phyloP scores from a whole-genome alignment of 2,888 invertebrate species.

The Alsophila aescularia region DNA sequence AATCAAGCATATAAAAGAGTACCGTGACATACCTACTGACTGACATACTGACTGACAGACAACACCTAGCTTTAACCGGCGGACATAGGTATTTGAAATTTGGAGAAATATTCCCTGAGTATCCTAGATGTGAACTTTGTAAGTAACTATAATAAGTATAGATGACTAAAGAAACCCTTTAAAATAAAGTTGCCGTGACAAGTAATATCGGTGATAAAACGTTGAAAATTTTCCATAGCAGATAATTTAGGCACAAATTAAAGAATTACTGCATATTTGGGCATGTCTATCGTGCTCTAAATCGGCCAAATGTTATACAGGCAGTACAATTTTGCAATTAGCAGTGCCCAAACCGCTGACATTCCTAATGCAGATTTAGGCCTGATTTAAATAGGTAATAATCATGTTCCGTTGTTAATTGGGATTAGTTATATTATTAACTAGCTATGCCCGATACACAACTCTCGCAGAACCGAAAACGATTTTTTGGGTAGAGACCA shows the following conservation, averaged over 20 bases:
- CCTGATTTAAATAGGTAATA: slow-evolving; percentile 20
- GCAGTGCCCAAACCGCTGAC: slow-evolving; percentile 10
- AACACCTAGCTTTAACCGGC: too few species aligned
- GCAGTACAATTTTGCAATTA: slow-evolving; percentile 36
- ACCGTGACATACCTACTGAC: too few species aligned
- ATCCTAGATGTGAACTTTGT: too few species aligned
- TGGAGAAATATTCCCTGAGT: too few species aligned
- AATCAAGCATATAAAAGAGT: too few species aligned
- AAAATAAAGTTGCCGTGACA: slow-evolving; percentile 30
- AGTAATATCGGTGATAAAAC: slow-evolving; percentile 51
- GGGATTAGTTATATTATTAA: slow-evolving; percentile 1
- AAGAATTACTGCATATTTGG: too few species aligned
- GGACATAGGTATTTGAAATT: too few species aligned
- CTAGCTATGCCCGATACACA: too few species aligned
- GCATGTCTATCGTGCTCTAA: slow-evolving; percentile 42
- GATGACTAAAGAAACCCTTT: slow-evolving; percentile 5
- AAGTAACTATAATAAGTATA: too few species aligned
- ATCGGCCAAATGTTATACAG: slow-evolving; percentile 34
- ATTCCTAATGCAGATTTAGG: slow-evolving; percentile 34
- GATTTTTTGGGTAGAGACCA: too few species aligned
- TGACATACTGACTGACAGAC: too few species aligned
- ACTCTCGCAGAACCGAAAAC: too few species aligned
- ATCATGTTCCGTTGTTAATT: slow-evolving; percentile 14
- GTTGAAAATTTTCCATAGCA: slow-evolving; percentile 40
- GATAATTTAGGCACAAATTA: slow-evolving; percentile 34